Percentiles rank a stretch among this genome's conserved stretches.
Evolutionary conservation across 2,113 vertebrate genomes (phyloP).

Genomic region (Sylvietta virens): DNA sequence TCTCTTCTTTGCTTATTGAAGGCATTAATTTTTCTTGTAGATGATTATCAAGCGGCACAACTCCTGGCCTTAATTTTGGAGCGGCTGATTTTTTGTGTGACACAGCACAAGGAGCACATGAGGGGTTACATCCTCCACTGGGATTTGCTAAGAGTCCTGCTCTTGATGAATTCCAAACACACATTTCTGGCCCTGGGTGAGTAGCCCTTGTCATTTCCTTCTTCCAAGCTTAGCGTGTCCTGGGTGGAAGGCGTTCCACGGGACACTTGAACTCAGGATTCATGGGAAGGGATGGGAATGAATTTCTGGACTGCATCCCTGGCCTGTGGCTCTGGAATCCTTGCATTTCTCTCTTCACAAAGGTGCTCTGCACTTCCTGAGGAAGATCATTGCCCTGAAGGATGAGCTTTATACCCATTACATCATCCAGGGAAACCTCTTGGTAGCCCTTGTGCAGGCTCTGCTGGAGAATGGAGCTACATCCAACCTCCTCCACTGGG

Average conservation of each 20-base stretch:
- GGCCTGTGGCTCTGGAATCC: neutral
- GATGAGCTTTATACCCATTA: neutral
- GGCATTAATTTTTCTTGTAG: neutral
- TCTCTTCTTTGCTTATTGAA: neutral
- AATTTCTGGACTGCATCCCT: neutral
- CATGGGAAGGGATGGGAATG: neutral
- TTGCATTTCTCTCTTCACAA: neutral
- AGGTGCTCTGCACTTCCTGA: neutral
- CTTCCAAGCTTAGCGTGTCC: neutral
- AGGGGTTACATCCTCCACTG: neutral
- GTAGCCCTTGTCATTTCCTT: neutral
- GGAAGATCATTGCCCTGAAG: neutral
- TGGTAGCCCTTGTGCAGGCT: neutral
- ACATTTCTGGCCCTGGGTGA: neutral
- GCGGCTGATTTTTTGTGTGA: neutral
- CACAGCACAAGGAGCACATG: fast-evolving
- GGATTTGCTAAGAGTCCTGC: neutral
- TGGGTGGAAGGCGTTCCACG: neutral
- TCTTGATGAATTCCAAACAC: neutral
- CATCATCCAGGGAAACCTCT: neutral
- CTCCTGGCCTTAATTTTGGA: neutral
- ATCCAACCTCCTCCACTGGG: neutral
- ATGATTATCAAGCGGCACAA: neutral
- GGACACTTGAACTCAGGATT: neutral
- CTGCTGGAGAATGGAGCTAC: neutral